Conservation (phyloP, 2,113 vertebrate species). For the Mystacornis crossleyi region DNA sequence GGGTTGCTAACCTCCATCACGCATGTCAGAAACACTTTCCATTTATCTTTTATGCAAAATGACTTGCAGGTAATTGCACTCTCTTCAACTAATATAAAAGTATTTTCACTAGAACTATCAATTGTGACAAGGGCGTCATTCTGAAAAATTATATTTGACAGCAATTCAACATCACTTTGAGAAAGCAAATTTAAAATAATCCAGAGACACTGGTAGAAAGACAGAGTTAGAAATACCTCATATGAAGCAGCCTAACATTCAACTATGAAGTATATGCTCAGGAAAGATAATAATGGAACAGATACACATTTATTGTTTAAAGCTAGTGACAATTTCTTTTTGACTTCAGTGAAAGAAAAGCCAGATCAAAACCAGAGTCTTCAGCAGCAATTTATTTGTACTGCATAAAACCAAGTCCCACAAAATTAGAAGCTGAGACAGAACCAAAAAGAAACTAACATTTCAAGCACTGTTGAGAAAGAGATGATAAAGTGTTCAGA, state of each 20-base stretch:
- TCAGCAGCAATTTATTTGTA: neutral
- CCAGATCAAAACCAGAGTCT: neutral
- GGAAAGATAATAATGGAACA: neutral
- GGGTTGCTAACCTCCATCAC: conserved; percentile 14
- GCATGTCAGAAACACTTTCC: neutral
- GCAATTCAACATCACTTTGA: neutral
- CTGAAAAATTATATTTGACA: conserved; percentile 36
- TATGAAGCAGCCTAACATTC: neutral
- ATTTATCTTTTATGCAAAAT: conserved; percentile 52
- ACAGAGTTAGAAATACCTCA: neutral
- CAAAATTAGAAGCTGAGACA: neutral
- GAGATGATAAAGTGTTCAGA: neutral
- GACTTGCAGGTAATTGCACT: conserved; percentile 36
- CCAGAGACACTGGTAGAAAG: neutral
- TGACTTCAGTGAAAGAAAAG: neutral
- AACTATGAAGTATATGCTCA: neutral
- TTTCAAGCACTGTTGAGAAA: neutral
- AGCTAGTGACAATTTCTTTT: neutral
- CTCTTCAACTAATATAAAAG: conserved; percentile 13
- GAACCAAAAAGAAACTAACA: neutral
- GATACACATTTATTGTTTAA: neutral
- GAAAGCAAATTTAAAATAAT: neutral
- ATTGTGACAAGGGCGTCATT: neutral
- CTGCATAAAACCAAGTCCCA: neutral
- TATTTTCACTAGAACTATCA: conserved; percentile 1